phyloP scores from a whole-genome alignment of 2,113 vertebrate genomes.

The Silurus asotus region DNA sequence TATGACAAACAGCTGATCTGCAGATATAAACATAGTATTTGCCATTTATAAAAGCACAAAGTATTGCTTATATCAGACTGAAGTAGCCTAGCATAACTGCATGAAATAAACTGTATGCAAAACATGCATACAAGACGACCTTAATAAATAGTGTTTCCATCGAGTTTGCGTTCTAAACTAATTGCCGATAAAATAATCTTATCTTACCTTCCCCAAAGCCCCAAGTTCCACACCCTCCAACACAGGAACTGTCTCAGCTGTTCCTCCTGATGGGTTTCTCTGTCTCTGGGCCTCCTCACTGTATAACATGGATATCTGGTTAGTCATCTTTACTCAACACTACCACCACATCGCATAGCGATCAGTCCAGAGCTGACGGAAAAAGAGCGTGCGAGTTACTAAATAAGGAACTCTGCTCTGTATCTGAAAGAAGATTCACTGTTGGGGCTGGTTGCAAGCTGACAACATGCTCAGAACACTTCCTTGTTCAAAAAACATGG shows the following conservation, averaged over 20 bases:
- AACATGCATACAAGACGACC: not conserved
- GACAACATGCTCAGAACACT: not conserved
- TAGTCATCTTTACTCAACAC: slow-evolving; percentile 14
- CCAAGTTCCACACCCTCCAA: slow-evolving; percentile 91
- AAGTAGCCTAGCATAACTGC: not conserved
- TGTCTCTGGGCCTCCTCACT: slow-evolving; percentile 92
- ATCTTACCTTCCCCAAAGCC: slow-evolving; percentile 84
- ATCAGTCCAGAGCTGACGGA: slow-evolving; percentile 5
- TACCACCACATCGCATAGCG: not conserved
- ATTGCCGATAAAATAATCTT: not conserved
- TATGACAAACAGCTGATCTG: not conserved
- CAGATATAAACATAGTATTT: not conserved
- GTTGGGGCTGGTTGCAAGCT: not conserved
- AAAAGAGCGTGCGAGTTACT: not conserved
- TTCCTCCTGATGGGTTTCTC: slow-evolving; percentile 84
- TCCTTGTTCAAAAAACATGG: not conserved
- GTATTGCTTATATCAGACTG: not conserved
- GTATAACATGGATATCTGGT: slow-evolving; percentile 42
- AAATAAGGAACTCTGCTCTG: slow-evolving; percentile 25
- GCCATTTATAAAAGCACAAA: not conserved
- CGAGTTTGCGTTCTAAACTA: not conserved
- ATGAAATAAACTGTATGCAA: not conserved
- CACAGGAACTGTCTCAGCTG: slow-evolving; percentile 82
- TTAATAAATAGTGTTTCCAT: not conserved
- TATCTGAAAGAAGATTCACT: slow-evolving; percentile 25